Base-by-base conservation (phyloP, 1,140 invertebrate genomes). In the Aphis craccivora region DNA sequence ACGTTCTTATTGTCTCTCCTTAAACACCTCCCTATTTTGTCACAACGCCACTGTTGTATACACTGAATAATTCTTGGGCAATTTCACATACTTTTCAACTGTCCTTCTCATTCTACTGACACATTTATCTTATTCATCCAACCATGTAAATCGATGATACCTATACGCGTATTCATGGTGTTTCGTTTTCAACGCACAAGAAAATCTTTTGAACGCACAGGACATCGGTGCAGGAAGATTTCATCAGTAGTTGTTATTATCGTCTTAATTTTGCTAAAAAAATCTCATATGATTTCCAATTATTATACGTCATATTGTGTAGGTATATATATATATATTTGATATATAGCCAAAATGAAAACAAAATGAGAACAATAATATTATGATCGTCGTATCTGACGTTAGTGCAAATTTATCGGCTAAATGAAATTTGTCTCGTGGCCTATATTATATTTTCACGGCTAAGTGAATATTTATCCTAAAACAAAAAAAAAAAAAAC, bases 31-130 rank as follows among this genome's bases (percentile, higher is more conserved):
- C 45, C 20, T 51, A 18, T 81, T 81, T 81, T 35, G 43, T 91
- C 14, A 81, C 23, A 48, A 11, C 45, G 22, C 60, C 37, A 35
- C 45, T 23, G 1, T 9, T 43, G 37, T 30, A 45, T 23, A 91
- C 90, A 48, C 30, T 91, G 90, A 91, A 91, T 91, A 91, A 91
- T 81, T 76, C 60, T 76, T 45, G 25, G 0, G 14, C n/a, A 81
- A 91, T 91, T 91, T 91, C 30, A 45, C 60, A 91, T 91, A 81
- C 43, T 91, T 45, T 91, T 91, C 30, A 43, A 91, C 51, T 60
- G 18, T 43, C 7, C 37, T 81, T 53, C 90, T 76, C 43, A 60
- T 91, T 48, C 18, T 81, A 48, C 60, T 18, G 35, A 67, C 60
- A 48, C 90, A 67, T 60, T 81, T 48, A 81, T 81, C 60, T 91